phyloP scores from a whole-genome alignment of 1,140 invertebrate genomes.

The Drosophila pectinifera region DNA sequence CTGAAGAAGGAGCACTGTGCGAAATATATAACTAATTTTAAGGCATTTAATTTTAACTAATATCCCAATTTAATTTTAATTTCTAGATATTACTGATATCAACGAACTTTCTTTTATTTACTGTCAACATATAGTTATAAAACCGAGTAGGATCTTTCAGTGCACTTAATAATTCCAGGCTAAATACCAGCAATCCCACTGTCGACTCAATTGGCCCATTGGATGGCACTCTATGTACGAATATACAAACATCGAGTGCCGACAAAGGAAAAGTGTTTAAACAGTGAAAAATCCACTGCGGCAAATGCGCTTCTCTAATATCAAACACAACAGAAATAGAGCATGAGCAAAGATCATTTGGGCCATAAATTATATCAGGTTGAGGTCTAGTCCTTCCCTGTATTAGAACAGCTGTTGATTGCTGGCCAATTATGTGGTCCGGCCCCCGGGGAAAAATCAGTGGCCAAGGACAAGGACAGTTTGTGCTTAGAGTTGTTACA shows the following conservation, averaged over 20 bases:
- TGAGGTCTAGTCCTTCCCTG: slow-evolving; percentile 27
- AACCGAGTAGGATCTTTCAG: slow-evolving; percentile 30
- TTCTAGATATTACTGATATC: neutral
- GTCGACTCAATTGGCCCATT: slow-evolving; percentile 18
- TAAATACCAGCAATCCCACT: slow-evolving; percentile 23
- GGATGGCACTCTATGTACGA: slow-evolving; percentile 31
- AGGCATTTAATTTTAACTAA: too few species aligned
- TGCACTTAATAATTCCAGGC: slow-evolving; percentile 49
- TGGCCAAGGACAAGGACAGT: slow-evolving; percentile 49
- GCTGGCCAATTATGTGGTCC: slow-evolving; percentile 67
- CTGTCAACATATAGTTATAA: neutral
- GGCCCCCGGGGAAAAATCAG: slow-evolving; percentile 74
- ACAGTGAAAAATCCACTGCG: slow-evolving; percentile 44
- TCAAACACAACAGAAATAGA: slow-evolving; percentile 45
- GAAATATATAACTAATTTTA: slow-evolving; percentile 2
- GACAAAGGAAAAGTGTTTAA: slow-evolving; percentile 70
- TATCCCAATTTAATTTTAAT: too few species aligned
- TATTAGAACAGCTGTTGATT: slow-evolving; percentile 65
- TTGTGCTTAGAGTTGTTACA: slow-evolving; percentile 10
- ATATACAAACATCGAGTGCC: slow-evolving; percentile 53
- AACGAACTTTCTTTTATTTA: neutral
- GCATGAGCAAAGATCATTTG: slow-evolving; percentile 58
- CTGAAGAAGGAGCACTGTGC: slow-evolving; percentile 33
- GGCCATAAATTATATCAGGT: slow-evolving; percentile 60
- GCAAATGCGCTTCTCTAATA: slow-evolving; percentile 49